Evolutionary conservation across 2,113 vertebrate genomes (phyloP), one percentile per base, ranked within the genome.

Genomic region (Burhinus oedicnemus): DNA sequence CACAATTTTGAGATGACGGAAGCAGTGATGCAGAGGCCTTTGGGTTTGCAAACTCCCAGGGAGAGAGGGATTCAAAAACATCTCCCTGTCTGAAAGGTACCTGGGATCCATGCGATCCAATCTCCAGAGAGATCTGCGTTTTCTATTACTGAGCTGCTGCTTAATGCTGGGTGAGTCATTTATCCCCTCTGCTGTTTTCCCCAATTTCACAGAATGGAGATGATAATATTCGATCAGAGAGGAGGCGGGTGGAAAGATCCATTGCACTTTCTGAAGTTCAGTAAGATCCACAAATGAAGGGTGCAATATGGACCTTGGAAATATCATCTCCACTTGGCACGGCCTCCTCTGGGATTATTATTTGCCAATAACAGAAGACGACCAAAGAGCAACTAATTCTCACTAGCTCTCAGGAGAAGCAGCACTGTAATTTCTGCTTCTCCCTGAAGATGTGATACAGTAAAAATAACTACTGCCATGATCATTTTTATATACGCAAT

Each of bases 111-210:
- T 1, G 21, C 2, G 30, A 89, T 77, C 16, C 65, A 70, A 22
- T 30, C 52, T 47, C 38, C 83, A 74, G 65, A 75, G 49, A 62
- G 38, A 87, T 34, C 36, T 49, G 36, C 2, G 2, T 70, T 66
- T 77, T 88, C 68, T 87, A 7, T 75, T 66, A 76, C 58, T 19
- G 64, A 93, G 58, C 60, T 44, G 64, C 76, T 87, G 55, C 69
- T 81, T 94, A 86, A 87, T 75, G 78, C 89, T 75, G 72, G 25
- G 38, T 66, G 83, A 95, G 79, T 89, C 92, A 94, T 81, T 94
- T 77, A 86, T 76, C 38, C 61, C 81, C 79, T 89, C 89, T 89
- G 72, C 62, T 83, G 52, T 76, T 92, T 93, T 60, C 61, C 55
- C 1, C 4, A 36, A 2, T 85, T 94, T 91, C 89, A 72, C 78